Base-by-base conservation (phyloP, 2,113 vertebrate species). In the Rhizomys pruinosus region DNA sequence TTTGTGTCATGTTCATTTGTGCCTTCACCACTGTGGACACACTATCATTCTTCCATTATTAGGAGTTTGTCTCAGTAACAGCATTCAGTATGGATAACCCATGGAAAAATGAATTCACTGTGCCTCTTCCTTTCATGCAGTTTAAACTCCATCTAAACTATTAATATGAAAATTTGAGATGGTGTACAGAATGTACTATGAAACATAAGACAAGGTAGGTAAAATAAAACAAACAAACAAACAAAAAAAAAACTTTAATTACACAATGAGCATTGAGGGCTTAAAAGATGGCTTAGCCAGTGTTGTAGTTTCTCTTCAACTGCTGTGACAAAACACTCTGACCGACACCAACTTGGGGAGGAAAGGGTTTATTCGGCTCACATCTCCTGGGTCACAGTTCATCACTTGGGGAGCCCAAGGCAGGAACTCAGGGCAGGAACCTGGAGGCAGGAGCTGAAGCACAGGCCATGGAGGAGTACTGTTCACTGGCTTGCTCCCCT, bases 11-110 rank as follows among this genome's bases (percentile, higher is more conserved):
- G 32, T 52, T 84, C n/a, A 16, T 59, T 25, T 27, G 55, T 66
- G 64, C 15, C 39, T 0, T 37, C 20, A 4, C 27, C 71, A 3
- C 0, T 0, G 25, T 44, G 2, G 0, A 3, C 22, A 25, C 15
- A 39, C 0, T 74, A 25, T 71, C 57, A 52, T 37, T 22, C 81
- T 44, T 25, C 59, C 64, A 9, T 76, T 80, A 66, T 52, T 73
- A 82, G 6, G 16, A 66, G 10, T 27, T n/a, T 37, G 57, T 80
- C 11, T 47, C 20, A 4, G 3, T 23, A 37, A 69, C 52, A 55
- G 29, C 64, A 32, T 68, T 82, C 47, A 44, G 68, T 59, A 42
- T 23, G 73, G 47, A 6, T 7, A 44, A 63, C 1, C 34, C 12
- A 22, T 4, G 59, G 64, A 20, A 71, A 82, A 15, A 37, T 63